Percentiles rank a stretch among this genome's conserved stretches.
Conservation (phyloP, 2,888 invertebrate species). For the Plebejus melissa region DNA sequence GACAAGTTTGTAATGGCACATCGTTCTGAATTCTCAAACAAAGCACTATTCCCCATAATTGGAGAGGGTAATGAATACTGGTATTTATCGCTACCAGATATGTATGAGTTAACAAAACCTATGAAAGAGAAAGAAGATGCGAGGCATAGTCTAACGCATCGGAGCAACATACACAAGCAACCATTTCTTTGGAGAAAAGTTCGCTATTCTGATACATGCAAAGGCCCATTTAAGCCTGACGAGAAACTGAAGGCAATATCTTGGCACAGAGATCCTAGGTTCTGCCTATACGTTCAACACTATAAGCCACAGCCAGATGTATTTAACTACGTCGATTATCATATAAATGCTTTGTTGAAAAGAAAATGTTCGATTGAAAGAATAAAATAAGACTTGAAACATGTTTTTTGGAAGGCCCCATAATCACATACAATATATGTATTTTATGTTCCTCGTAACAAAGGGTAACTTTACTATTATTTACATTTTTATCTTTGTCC, state of each 20-base stretch:
- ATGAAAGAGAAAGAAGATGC: constrained; percentile 42
- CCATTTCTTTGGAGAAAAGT: constrained; percentile 67
- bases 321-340: constrained; percentile 66
- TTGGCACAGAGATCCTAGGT: constrained; percentile 57
- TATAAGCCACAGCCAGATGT: constrained; percentile 65
- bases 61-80: constrained; percentile 70
- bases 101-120: constrained; percentile 65
- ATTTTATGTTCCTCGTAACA: background rate
- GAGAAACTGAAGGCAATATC: background rate
- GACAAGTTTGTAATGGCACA: constrained; percentile 68
- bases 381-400: constrained; percentile 42
- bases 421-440: background rate
- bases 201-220: constrained; percentile 40
- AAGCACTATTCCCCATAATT: constrained; percentile 67
- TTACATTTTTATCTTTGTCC: background rate
- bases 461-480: constrained; percentile 8
- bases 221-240: constrained; percentile 55
- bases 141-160: constrained; percentile 54
- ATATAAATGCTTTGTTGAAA: constrained; percentile 57
- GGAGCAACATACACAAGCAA: constrained; percentile 56
- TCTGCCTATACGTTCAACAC: constrained; percentile 62
- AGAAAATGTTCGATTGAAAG: constrained; percentile 59
- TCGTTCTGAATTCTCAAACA: constrained; percentile 63
- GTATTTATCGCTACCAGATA: constrained; percentile 72
- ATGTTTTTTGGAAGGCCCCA: background rate